Evolutionary conservation across 2,888 invertebrate genomes (phyloP).

Genomic region (Clusia tigrina): DNA sequence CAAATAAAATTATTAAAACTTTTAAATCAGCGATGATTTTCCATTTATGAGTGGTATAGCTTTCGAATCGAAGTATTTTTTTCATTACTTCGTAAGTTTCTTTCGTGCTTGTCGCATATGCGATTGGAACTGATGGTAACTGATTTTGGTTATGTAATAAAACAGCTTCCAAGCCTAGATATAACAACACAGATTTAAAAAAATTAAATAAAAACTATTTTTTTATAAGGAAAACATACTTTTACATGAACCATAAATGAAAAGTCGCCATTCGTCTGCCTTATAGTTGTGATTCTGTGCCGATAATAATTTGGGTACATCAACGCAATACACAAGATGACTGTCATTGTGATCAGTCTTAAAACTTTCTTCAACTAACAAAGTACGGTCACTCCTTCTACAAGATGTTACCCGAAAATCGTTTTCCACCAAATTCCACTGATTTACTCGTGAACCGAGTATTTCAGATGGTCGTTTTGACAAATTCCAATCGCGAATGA

Average conservation of each 20-base stretch:
- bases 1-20: background rate
- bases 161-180: background rate
- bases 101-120: background rate
- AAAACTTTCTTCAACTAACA: no score
- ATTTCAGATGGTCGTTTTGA: conserved; percentile 15
- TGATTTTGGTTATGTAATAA: background rate
- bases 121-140: background rate
- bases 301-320: background rate
- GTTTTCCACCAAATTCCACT: conserved; percentile 13
- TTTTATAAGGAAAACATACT: background rate
- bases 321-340: background rate
- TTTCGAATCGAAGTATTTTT: background rate
- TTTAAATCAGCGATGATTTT: background rate
- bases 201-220: background rate
- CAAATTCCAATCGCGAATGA: conserved; percentile 11
- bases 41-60: background rate
- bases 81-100: background rate
- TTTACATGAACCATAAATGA: background rate
- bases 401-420: conserved; percentile 10
- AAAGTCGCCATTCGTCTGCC: background rate
- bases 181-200: background rate
- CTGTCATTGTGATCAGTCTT: no score
- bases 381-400: no score
- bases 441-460: conserved; percentile 15
- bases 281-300: background rate